These are phyloP conservation scores for Trachelus troglodyta DNA, from an alignment of 2,888 invertebrate species.

Conservation along the genomic window DNA sequence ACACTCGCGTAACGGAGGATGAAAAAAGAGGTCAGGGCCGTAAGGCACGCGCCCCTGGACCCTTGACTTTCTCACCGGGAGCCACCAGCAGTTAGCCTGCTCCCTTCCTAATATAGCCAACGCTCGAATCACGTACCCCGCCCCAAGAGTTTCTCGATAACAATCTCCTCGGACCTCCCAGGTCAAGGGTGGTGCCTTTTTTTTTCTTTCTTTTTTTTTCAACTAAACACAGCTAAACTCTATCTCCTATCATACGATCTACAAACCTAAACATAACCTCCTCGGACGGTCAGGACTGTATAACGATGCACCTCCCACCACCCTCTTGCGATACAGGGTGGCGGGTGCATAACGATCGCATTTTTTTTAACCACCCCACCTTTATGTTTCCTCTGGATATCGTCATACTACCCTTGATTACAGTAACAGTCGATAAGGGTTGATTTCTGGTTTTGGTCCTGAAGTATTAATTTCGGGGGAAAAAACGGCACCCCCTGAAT, in stretches of 20 bases:
- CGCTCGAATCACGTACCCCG: slow-evolving; percentile 38
- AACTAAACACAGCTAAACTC: slow-evolving; percentile 33
- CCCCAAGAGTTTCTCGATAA: slow-evolving; percentile 43
- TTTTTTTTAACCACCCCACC: neutral
- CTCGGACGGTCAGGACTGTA: neutral
- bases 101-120: slow-evolving; percentile 12
- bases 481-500: neutral
- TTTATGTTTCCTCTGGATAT: neutral
- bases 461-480: neutral
- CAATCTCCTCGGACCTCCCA: slow-evolving; percentile 45
- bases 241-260: slow-evolving; percentile 37
- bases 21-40: neutral
- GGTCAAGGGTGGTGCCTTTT: slow-evolving; percentile 30
- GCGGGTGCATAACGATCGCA: neutral
- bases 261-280: slow-evolving; percentile 40
- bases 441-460: neutral
- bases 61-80: neutral
- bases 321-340: too few species aligned
- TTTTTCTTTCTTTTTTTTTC: neutral
- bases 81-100: neutral
- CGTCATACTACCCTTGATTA: neutral
- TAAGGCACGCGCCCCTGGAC: neutral
- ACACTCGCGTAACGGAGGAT: neutral
- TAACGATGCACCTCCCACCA: neutral
- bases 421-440: neutral